Evolutionary conservation across 2,797 vertebrate species (phyloP).

Genomic region (Pseudotriccus pelzelni): DNA sequence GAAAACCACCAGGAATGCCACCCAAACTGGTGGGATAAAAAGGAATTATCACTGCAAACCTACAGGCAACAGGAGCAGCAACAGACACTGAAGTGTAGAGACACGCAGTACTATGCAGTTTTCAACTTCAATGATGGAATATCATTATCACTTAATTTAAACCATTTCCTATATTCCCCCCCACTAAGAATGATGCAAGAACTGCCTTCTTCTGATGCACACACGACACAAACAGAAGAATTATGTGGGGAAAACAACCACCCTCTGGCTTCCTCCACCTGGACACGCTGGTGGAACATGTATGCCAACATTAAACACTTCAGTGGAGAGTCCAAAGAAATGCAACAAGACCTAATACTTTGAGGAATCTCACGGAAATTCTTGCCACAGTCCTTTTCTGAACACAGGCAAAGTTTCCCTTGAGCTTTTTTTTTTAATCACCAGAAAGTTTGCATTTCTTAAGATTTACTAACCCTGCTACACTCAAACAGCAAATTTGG

Average conservation of each 20-base stretch:
- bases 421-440: background rate
- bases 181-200: background rate
- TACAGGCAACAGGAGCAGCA: background rate
- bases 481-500: background rate
- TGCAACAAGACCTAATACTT: background rate
- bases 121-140: background rate
- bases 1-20: background rate
- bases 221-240: background rate
- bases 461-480: background rate
- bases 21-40: background rate
- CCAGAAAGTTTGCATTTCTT: background rate
- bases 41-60: background rate
- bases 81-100: background rate
- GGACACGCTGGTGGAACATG: fast-evolving
- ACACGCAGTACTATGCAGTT: background rate
- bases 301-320: background rate
- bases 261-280: background rate
- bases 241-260: background rate
- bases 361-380: background rate
- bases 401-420: background rate
- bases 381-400: background rate
- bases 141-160: background rate
- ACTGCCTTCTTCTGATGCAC: background rate
- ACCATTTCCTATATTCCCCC: background rate
- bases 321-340: background rate